Evolutionary conservation across 2,113 vertebrate species (phyloP).

Genomic region (Corythornis cristatus): DNA sequence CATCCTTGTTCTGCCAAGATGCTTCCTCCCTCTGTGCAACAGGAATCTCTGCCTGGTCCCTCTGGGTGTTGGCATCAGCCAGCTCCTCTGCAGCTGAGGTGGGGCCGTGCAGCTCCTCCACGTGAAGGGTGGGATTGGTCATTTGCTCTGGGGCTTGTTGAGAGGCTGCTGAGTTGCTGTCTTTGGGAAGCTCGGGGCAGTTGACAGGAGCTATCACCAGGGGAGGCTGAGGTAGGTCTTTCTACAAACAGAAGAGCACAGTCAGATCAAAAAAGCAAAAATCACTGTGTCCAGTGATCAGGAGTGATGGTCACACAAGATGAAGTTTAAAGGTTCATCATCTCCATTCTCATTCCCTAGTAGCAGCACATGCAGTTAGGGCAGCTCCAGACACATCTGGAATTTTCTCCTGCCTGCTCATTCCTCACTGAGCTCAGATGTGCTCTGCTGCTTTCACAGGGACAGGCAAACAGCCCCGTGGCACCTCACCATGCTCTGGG

Average conservation of each 20-base stretch:
- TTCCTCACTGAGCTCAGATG: background rate
- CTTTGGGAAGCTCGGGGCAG: constrained; percentile 29
- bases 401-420: background rate
- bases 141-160: background rate
- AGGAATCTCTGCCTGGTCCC: background rate
- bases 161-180: background rate
- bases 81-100: background rate
- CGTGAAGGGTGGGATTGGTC: constrained; percentile 46
- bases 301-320: background rate
- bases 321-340: background rate
- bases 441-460: background rate
- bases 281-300: background rate
- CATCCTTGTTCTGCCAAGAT: background rate
- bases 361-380: background rate
- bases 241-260: constrained; percentile 63
- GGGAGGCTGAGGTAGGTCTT: constrained; percentile 83
- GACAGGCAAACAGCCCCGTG: background rate
- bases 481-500: background rate
- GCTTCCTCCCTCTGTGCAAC: background rate
- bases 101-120: background rate
- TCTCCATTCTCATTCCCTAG: background rate
- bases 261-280: background rate
- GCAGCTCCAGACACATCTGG: no score
- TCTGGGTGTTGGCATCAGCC: background rate
- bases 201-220: constrained; percentile 77